Percentiles rank a stretch among this genome's conserved stretches.
Conservation (phyloP, 2,888 invertebrate genomes). For the Dichetophora obliterata region DNA sequence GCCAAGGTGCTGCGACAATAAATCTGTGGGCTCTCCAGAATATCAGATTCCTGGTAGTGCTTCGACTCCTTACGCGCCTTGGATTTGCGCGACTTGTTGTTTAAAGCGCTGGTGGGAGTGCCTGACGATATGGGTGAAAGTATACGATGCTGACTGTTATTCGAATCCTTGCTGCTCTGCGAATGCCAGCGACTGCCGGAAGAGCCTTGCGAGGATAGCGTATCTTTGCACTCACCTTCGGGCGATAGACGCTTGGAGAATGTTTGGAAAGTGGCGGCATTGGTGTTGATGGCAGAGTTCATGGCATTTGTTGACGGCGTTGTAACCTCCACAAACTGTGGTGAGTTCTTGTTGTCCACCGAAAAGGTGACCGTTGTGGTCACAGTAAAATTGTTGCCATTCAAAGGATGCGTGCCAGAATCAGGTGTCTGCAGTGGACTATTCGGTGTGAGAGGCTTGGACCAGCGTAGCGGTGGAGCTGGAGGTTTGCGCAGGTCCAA, state of each 20-base stretch:
- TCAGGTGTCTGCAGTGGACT: slow-evolving; percentile 60
- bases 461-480: slow-evolving; percentile 88
- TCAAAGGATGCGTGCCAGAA: slow-evolving; percentile 62
- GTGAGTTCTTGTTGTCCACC: slow-evolving; percentile 69
- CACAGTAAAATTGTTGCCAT: slow-evolving; percentile 81
- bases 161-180: slow-evolving; percentile 73
- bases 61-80: slow-evolving; percentile 75
- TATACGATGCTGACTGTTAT: slow-evolving; percentile 71
- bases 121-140: slow-evolving; percentile 68
- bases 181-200: slow-evolving; percentile 66
- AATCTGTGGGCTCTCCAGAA: slow-evolving; percentile 83
- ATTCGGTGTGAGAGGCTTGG: slow-evolving; percentile 78
- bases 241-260: slow-evolving; percentile 80
- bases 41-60: slow-evolving; percentile 86
- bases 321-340: slow-evolving; percentile 66
- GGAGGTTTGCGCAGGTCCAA: slow-evolving; percentile 78
- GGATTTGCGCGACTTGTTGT: slow-evolving; percentile 70
- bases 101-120: slow-evolving; percentile 64
- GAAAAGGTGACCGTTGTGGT: slow-evolving; percentile 90
- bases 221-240: slow-evolving; percentile 74
- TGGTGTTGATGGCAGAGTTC: slow-evolving; percentile 58
- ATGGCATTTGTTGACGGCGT: slow-evolving; percentile 63
- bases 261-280: slow-evolving; percentile 71
- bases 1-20: slow-evolving; percentile 91
- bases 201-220: slow-evolving; percentile 78